phyloP scores from a whole-genome alignment of 2,797 vertebrate species.

The Coilia nasus region DNA sequence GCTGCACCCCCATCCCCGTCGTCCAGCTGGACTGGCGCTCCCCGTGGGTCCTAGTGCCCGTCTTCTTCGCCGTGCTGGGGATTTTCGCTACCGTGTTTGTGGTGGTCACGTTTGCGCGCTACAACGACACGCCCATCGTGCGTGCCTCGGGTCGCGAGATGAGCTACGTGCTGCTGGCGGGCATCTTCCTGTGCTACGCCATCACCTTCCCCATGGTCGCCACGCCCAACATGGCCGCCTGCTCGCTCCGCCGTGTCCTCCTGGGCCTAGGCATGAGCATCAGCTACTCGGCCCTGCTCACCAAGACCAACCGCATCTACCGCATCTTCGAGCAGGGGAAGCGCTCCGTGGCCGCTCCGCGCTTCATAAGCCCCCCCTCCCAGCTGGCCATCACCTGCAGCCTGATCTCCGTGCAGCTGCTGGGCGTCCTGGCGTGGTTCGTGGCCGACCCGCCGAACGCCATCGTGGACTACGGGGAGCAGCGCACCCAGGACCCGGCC shows the following conservation, averaged over 20 bases:
- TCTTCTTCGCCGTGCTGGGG: conserved; percentile 89
- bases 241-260: conserved; percentile 91
- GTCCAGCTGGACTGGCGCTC: conserved; percentile 95
- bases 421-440: conserved; percentile 92
- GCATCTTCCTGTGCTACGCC: conserved; percentile 94
- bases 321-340: conserved; percentile 97
- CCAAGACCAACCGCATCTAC: conserved; percentile 97
- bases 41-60: conserved; percentile 89
- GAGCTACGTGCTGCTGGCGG: conserved; percentile 92
- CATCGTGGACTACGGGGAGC: conserved; percentile 94
- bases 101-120: conserved; percentile 86
- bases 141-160: conserved; percentile 92
- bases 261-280: conserved; percentile 96
- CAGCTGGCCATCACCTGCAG: conserved; percentile 93
- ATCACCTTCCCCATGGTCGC: conserved; percentile 96
- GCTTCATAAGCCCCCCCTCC: conserved; percentile 93
- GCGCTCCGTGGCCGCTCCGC: conserved; percentile 88
- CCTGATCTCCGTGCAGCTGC: conserved; percentile 91
- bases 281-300: conserved; percentile 92
- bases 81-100: conserved; percentile 90
- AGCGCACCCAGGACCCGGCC: conserved; percentile 87
- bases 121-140: conserved; percentile 92
- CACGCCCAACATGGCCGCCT: conserved; percentile 81
- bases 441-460: conserved; percentile 87
- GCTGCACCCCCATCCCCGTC: conserved; percentile 90